Base-by-base conservation (phyloP, 2,888 invertebrate species). In the Calliphora vomitoria region DNA sequence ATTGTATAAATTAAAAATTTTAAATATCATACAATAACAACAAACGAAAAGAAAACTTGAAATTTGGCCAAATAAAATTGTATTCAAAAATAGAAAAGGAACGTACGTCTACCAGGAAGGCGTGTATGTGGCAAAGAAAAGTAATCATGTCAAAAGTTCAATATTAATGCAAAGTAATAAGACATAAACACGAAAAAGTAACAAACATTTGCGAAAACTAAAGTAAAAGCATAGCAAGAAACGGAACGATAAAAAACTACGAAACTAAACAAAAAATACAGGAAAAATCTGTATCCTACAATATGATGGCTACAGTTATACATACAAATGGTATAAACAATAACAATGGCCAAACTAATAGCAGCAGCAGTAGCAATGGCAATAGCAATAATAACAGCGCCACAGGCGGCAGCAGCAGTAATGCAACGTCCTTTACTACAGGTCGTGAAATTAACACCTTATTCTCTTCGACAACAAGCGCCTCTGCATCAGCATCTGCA, bases 341-440 rank as follows among this genome's bases (percentile, higher is more conserved):
- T 66, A 88, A 72, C 69, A 85, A 76, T 76, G 68, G 72, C 66
- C 68, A 85, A 60, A 41, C 18, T 41, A 35, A 35, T 25, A 25
- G 25, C 35, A 35, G 47, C 66, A 87, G 72, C 53, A 71, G 15
- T 18, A 82, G 60, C 64, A 85, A 50, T 35, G 55, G 60, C 38
- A 50, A 60, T 66, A 82, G 47, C 53, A 85, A 55, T n/a, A 25
- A 25, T 25, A 25, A 25, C 25, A 85, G 18, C 35, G 60, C 55
- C 62, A 55, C 58, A 71, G 82, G 41, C 69, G 78, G 81, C 87
- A 74, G 87, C 89, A 86, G 85, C 89, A 91, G 89, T 89, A 92
- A 91, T 91, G 91, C 91, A 91, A 91, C 88, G 92, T 90, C 90
- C 92, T 88, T 85, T 88, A 89, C 88, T 89, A 86, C 88, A 76